A percentile compares a stretch with the other conserved stretches of the same genome.
Evolutionary conservation across 2,888 invertebrate genomes (phyloP).

Genomic region (Meganola albula): DNA sequence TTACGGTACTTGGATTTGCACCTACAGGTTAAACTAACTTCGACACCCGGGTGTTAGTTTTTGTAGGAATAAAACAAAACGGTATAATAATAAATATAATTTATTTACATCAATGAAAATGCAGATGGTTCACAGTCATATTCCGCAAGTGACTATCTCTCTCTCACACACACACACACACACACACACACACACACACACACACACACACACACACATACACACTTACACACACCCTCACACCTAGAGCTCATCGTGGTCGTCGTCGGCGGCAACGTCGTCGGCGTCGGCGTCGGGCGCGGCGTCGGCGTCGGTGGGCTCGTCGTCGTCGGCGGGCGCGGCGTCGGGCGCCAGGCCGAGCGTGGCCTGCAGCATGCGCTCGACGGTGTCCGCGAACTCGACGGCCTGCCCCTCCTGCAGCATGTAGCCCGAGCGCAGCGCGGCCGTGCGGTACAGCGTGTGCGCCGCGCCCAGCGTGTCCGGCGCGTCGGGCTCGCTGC

Average conservation of each 20-base stretch:
- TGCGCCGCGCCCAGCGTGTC: slow-evolving; percentile 86
- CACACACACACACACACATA: slow-evolving; percentile 7
- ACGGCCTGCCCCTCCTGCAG: slow-evolving; percentile 79
- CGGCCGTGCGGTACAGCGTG: slow-evolving; percentile 90
- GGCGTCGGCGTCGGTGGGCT: slow-evolving; percentile 22
- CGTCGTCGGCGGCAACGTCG: slow-evolving; percentile 21
- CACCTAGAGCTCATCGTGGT: slow-evolving; percentile 52
- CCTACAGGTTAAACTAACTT: too few species aligned
- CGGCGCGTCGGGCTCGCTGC: slow-evolving; percentile 88
- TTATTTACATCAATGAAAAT: slow-evolving; percentile 2
- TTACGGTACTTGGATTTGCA: too few species aligned
- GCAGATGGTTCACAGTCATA: not conserved
- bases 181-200: slow-evolving; percentile 5
- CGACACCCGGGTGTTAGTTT: too few species aligned
- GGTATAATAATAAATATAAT: slow-evolving; percentile 2
- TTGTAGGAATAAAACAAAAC: too few species aligned
- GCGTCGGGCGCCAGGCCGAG: slow-evolving; percentile 89
- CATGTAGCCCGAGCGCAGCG: slow-evolving; percentile 88
- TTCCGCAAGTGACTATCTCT: not conserved
- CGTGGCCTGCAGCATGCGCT: slow-evolving; percentile 89
- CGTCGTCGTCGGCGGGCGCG: slow-evolving; percentile 38
- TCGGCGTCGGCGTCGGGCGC: slow-evolving; percentile 12
- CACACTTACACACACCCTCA: slow-evolving; percentile 8
- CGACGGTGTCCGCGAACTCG: slow-evolving; percentile 93
- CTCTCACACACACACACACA: not conserved